Percentiles rank a stretch among this genome's conserved stretches.
Conservation (phyloP, 1,140 invertebrate genomes). For the Aphis craccivora region DNA sequence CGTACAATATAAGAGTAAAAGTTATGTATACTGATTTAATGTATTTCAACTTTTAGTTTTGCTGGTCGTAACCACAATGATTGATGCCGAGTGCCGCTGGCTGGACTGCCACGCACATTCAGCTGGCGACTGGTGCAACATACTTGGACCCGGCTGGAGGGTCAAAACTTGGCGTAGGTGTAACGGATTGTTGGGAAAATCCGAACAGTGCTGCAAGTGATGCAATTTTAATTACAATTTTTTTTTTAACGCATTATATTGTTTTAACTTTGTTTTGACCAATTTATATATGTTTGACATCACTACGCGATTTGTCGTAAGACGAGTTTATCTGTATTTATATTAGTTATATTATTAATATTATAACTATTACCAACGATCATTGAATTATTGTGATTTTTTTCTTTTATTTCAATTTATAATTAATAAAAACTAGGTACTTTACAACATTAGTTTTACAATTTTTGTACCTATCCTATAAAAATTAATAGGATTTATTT, state of each 20-base stretch:
- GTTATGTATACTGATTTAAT: neutral
- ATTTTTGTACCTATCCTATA: too few relatives aligned
- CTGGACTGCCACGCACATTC: conserved; percentile 39
- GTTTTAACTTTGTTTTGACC: neutral
- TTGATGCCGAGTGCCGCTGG: conserved; percentile 24
- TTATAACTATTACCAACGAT: neutral
- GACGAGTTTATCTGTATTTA: neutral
- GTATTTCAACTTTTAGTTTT: conserved; percentile 10
- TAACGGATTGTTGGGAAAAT: conserved; percentile 37
- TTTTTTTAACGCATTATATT: neutral
- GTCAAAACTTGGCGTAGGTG: conserved; percentile 26
- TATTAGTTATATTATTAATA: neutral
- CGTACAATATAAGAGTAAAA: neutral
- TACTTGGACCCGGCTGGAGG: conserved; percentile 21
- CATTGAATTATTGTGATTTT: neutral
- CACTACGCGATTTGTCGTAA: neutral
- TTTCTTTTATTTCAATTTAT: neutral
- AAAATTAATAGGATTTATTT: too few relatives aligned
- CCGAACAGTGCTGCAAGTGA: conserved; percentile 28
- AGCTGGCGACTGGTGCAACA: conserved; percentile 37
- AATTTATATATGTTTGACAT: neutral
- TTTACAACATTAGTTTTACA: too few relatives aligned
- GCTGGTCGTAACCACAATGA: neutral
- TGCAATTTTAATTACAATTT: neutral
- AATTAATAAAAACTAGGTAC: too few relatives aligned